Conservation (phyloP, 2,888 invertebrate genomes). For the Polydesmus complanatus region DNA sequence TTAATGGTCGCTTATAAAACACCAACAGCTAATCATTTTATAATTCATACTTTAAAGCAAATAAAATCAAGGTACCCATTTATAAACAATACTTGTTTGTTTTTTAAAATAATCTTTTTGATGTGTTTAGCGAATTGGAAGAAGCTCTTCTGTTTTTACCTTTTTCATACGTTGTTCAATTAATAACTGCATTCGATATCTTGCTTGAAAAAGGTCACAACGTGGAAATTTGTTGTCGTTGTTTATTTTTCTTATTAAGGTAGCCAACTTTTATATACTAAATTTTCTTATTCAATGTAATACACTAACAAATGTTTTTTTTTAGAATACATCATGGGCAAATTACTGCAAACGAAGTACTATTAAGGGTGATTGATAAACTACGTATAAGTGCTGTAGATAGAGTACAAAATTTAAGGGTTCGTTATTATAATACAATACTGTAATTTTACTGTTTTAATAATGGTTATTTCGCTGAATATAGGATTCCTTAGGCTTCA, state of each 20-base stretch:
- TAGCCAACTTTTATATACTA: not conserved
- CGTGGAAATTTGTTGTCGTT: not conserved
- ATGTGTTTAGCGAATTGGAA: not conserved
- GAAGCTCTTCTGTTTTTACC: not conserved
- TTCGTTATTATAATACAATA: not conserved
- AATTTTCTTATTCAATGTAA: not conserved
- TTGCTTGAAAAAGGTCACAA: not conserved
- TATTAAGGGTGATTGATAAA: not conserved
- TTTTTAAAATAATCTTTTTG: not conserved
- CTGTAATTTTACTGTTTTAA: no score
- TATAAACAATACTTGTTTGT: not conserved
- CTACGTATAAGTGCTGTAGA: not conserved
- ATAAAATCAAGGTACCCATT: not conserved
- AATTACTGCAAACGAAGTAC: not conserved
- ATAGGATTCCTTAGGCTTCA: not conserved
- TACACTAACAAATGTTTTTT: no score
- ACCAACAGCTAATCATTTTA: not conserved
- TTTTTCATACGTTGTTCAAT: not conserved
- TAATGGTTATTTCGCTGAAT: no score
- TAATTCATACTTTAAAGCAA: not conserved
- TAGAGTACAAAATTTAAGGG: not conserved
- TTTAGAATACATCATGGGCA: not conserved
- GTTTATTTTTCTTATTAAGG: not conserved
- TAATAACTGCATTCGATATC: not conserved
- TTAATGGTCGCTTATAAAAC: not conserved